Evolutionary conservation across 2,797 vertebrate genomes (phyloP), one percentile per base, ranked within the genome.

Genomic region (Otolemur crassicaudatus): DNA sequence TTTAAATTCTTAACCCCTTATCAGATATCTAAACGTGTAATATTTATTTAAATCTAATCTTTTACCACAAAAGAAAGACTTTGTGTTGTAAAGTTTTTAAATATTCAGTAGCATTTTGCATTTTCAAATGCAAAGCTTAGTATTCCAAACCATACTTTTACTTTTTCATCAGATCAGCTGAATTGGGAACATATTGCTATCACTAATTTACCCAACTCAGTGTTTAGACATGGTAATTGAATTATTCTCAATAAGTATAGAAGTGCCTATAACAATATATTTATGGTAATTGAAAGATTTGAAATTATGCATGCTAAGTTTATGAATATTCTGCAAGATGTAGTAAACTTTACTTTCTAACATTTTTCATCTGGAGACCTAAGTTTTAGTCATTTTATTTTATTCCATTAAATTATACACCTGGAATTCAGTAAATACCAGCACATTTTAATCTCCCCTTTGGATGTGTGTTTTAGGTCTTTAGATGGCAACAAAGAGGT

Each of bases 161-260:
- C 58, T 83, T 94, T 58, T 90, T 31, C 27, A 72, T 60, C 40
- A 84, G 79, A 61, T 82, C 60, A 5, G 19, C 20, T 65, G 63
- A 75, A 70, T 12, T 70, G 12, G 75, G 34, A 95, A 84, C 31
- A 63, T 40, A 94, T 11, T 94, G 61, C 13, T 67, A 12, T 79
- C 7, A 63, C 56, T 84, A 94, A 76, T 76, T 94, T 84, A 89
- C 23, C 46, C 73, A 90, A 46, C 19, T 83, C 23, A 34, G 20
- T 31, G 22, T 95, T 93, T 86, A 82, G 77, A 67, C 34, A 65
- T 13, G 0, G n/a, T 58, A 73, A 93, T 29, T 75, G 19, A 95
- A 92, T 91, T 95, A 29, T 89, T 93, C 40, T 88, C 73, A 89
- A 49, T 95, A 88, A 90, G 37, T 83, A 72, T 89, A 17, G 60